Evolutionary conservation across 2,113 vertebrate genomes (phyloP), one percentile per base, ranked within the genome.

Genomic region (Jaculus jaculus): DNA sequence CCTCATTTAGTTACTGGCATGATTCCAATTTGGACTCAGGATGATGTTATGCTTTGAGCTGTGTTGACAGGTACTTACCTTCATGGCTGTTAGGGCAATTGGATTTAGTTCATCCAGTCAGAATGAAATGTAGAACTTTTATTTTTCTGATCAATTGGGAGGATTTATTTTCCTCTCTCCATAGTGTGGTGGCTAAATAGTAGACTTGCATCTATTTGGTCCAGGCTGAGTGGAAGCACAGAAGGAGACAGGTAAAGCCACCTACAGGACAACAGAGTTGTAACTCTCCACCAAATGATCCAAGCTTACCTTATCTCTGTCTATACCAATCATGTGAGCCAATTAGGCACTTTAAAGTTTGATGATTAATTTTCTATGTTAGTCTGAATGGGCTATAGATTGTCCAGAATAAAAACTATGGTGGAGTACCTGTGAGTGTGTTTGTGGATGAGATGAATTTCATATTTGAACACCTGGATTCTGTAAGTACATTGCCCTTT

Each of bases 11-110:
- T 81, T 66, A 60, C 17, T 39, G 4, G 23, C 18, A 47, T n/a
- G 34, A 61, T 12, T 42, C 4, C 13, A 24, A 11, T 32, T 54
- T 5, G 21, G 1, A 17, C 32, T 72, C 47, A 63, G 13, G 20
- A 6, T 60, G 39, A 3, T 1, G 28, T 83, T 34, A 65, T 2
- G 12, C 23, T 17, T 20, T 74, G 6, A 18, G 2, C 0, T 4
- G 54, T 21, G 61, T 7, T 58, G 16, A 47, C 12, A 32, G 23
- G 20, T 39, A 2, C 21, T 26, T 10, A 6, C 11, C 16, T 54
- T 37, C 61, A 2, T 28, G 42, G 28, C 23, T 42, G 5, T 24
- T n/a, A 61, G 13, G n/a, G 8, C 10, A 24, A 23, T 39, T 58
- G 47, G 7, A 8, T 8, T 11, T 32, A 83, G 32, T 60, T 58